A percentile compares a stretch with the other conserved stretches of the same genome.
Evolutionary conservation across 2,113 vertebrate genomes (phyloP).

Genomic region (Bubalus kerabau): DNA sequence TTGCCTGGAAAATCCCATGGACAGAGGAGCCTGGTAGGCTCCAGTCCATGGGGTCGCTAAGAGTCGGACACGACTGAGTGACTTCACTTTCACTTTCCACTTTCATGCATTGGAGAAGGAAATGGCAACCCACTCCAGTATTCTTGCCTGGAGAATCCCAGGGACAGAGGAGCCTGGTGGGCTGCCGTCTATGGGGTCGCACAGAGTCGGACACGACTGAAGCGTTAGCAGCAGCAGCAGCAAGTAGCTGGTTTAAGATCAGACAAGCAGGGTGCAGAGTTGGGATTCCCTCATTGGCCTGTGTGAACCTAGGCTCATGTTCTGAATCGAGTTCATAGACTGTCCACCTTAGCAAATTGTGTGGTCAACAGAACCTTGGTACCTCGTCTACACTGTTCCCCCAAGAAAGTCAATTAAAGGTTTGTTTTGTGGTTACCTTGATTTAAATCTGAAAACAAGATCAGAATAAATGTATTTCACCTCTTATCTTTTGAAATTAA

Average conservation of each 20-base stretch:
- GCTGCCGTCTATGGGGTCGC: no score
- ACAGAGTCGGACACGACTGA: no score
- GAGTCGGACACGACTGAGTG: no score
- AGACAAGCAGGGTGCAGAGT: background rate
- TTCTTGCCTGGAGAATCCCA: no score
- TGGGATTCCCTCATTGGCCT: background rate
- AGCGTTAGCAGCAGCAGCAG: no score
- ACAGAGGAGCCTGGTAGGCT: no score
- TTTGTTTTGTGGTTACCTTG: background rate
- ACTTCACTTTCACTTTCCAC: no score
- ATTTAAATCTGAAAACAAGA: background rate
- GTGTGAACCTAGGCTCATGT: background rate
- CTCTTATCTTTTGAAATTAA: background rate
- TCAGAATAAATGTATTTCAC: background rate
- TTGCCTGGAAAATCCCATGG: no score
- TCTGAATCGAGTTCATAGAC: background rate
- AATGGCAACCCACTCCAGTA: no score
- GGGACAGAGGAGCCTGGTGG: no score
- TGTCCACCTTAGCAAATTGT: background rate
- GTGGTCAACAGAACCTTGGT: background rate
- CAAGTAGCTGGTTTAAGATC: background rate
- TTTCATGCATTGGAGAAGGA: no score
- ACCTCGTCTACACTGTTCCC: background rate
- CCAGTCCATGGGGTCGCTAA: no score
- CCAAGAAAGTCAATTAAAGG: background rate